Percentiles rank a stretch among this genome's conserved stretches.
Conservation (phyloP, 2,113 vertebrate species). For the Erythrocebus patas region DNA sequence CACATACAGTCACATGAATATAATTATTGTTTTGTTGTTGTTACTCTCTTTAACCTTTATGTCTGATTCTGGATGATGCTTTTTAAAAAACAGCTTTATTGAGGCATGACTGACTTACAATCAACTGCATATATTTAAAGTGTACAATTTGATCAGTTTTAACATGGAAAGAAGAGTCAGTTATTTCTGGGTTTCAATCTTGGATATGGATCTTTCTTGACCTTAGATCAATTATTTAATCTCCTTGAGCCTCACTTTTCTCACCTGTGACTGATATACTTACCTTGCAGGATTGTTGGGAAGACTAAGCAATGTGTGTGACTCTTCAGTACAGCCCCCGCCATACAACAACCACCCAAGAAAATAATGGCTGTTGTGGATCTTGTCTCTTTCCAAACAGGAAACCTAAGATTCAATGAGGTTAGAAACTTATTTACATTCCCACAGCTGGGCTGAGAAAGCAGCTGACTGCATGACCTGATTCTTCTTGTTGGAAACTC, state of each 20-base stretch:
- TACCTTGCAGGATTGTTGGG: not conserved
- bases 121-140: not conserved
- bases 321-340: fast-evolving
- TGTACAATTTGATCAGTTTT: not conserved
- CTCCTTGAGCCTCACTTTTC: not conserved
- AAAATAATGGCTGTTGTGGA: not conserved
- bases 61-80: not conserved
- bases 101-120: not conserved
- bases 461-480: no score
- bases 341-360: fast-evolving
- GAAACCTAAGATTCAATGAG: not conserved
- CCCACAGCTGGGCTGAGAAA: not conserved
- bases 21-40: not conserved
- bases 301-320: not conserved
- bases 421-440: not conserved
- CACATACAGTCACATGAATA: not conserved
- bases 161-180: not conserved
- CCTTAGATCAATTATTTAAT: not conserved
- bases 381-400: not conserved
- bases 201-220: not conserved
- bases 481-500: not conserved
- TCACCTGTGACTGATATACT: not conserved
- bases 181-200: not conserved
- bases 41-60: not conserved
- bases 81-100: not conserved